These are phyloP conservation scores for Dicerorhinus sumatrensis DNA, from an alignment of 2,113 vertebrate genomes.

Conservation along the genomic window DNA sequence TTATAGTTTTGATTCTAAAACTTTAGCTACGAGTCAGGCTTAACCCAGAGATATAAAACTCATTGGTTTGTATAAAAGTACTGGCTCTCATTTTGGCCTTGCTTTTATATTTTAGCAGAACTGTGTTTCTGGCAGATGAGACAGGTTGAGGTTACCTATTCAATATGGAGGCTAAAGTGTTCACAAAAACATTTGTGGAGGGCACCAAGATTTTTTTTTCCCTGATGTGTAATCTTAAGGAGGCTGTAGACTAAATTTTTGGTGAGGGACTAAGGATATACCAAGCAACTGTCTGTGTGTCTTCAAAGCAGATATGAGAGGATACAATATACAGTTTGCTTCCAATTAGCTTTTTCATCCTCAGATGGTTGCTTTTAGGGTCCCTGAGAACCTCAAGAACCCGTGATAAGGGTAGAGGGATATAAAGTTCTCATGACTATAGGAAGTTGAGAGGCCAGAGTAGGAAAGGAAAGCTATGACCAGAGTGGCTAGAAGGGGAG, in stretches of 20 bases:
- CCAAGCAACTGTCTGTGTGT: neutral
- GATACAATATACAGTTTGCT: neutral
- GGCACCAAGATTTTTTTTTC: neutral
- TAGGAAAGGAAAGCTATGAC: neutral
- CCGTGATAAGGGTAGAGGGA: fast-evolving
- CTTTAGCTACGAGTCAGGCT: neutral
- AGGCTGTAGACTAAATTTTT: neutral
- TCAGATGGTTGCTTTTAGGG: neutral
- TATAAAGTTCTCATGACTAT: neutral
- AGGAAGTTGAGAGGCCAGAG: neutral
- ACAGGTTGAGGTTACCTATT: neutral
- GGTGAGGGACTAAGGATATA: neutral
- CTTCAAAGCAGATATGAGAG: neutral
- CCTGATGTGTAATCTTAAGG: neutral
- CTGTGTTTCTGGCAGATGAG: neutral
- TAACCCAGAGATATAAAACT: neutral
- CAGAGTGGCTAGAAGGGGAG: neutral
- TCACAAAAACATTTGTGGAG: neutral
- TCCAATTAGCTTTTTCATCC: neutral
- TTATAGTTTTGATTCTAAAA: neutral
- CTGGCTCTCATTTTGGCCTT: neutral
- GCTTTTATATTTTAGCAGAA: neutral
- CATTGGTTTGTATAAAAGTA: neutral
- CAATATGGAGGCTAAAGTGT: neutral
- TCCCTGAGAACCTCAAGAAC: neutral